phyloP scores from a whole-genome alignment of 2,888 invertebrate genomes.

The Adela reaumurella region DNA sequence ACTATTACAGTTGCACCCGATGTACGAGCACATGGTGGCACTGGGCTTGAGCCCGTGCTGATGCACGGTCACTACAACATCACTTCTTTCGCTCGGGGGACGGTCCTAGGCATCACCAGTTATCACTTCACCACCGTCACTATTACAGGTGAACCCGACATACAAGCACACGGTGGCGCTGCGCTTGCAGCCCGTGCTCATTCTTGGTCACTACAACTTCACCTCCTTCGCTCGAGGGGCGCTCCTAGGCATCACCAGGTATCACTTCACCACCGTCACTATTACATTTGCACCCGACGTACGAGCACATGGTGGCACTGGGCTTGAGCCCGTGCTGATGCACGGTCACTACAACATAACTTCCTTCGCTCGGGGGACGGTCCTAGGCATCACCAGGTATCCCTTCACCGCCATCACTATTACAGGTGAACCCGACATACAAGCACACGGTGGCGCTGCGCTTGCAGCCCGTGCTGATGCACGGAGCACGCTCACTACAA shows the following conservation, averaged over 20 bases:
- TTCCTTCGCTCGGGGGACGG: conserved; percentile 42
- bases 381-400: conserved; percentile 69
- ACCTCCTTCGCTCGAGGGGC: conserved; percentile 43
- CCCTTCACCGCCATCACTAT: too few species aligned
- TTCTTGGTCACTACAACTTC: conserved; percentile 52
- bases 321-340: neutral
- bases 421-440: too few species aligned
- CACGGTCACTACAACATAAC: conserved; percentile 53
- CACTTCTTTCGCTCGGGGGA: conserved; percentile 42
- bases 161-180: neutral
- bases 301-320: neutral
- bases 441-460: neutral
- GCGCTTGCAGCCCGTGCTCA: neutral
- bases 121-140: conserved; percentile 18
- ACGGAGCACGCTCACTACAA: conserved; percentile 57
- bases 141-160: too few species aligned
- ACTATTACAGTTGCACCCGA: too few species aligned
- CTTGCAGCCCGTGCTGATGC: conserved; percentile 13
- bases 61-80: conserved; percentile 52
- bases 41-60: neutral
- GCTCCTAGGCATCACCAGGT: conserved; percentile 70
- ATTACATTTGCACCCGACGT: too few species aligned
- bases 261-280: too few species aligned
- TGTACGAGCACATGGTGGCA: neutral
- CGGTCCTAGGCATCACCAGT: conserved; percentile 68